Base-by-base conservation (phyloP, 2,797 vertebrate genomes). In the Pangasius krempfi region DNA sequence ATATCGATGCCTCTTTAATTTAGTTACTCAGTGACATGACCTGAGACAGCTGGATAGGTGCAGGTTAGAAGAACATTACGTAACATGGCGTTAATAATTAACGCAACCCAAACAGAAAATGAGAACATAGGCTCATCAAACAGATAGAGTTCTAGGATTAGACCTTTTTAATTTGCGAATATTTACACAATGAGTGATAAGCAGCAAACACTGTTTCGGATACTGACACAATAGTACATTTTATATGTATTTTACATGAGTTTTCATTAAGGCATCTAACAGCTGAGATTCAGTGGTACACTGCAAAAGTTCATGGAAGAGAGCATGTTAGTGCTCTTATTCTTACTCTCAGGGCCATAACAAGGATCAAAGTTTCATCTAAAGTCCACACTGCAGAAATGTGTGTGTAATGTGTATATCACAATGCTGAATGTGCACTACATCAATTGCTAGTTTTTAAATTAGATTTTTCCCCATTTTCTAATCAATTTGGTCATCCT, bases 21-120 rank as follows among this genome's bases (percentile, higher is more conserved):
- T 84, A 80, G 60, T 87, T 54, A 87, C 86, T 91, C 81, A 81
- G 79, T 80, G 58, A 87, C 83, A 85, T 91, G 86, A 91, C 88
- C 86, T 81, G 90, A 90, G 92, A 91, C 84, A 90, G 89, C 84
- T 85, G 73, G 33, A 60, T 33, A 33, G 84, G 47, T 88, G 70
- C 60, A n/a, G 86, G 66, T 84, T 84, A n/a, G 27, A 30, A 84
- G 54, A 82, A 47, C 73, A 25, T 88, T 85, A 47, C 83, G 44
- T 89, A 87, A 80, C 14, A 3, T 20, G 3, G 18, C 1, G 79
- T 88, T 80, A 90, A 87, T 87, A 12, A 84, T 80, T 89, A 54
- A 87, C 79, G 7, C 33, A 33, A 37, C 16, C 37, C 44, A 6
- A 44, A 40, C 64, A 73, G 66, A 62, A 44, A 33, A 47, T 0